A percentile compares a stretch with the other conserved stretches of the same genome.
phyloP scores from a whole-genome alignment of 2,797 vertebrate genomes.

The Decapterus maruadsi region DNA sequence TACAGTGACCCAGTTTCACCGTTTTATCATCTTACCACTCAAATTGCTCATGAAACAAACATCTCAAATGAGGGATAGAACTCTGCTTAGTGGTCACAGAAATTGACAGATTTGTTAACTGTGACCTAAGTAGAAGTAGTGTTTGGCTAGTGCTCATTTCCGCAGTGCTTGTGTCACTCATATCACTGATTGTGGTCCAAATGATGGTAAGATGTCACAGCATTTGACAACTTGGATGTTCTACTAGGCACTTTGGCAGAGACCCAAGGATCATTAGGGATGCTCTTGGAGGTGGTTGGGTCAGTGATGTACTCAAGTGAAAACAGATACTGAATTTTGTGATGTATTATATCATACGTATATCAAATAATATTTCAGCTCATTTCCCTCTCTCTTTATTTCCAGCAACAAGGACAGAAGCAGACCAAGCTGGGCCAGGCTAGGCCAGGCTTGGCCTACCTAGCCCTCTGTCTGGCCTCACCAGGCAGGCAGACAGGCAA shows the following conservation, averaged over 20 bases:
- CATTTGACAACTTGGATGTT: conserved; percentile 38
- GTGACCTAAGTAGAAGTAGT: not conserved
- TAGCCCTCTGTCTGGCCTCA: conserved; percentile 56
- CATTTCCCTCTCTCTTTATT: conserved; percentile 34
- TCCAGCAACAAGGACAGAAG: conserved; percentile 68
- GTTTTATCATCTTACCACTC: not conserved
- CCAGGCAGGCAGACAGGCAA: conserved; percentile 32
- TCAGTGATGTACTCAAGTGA: conserved; percentile 3
- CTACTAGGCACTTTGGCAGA: conserved; percentile 8
- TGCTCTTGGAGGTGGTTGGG: not conserved
- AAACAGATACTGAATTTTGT: conserved; percentile 16
- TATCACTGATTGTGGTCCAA: conserved; percentile 21
- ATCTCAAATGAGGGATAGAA: conserved; percentile 5
- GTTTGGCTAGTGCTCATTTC: conserved; percentile 32
- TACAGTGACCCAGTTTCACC: not conserved
- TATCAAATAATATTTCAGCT: conserved; percentile 9
- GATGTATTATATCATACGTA: too few species aligned
- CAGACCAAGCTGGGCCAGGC: conserved; percentile 56
- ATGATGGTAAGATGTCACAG: conserved; percentile 9
- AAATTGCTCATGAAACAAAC: conserved; percentile 18
- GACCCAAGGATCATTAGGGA: conserved; percentile 8
- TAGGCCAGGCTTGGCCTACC: conserved; percentile 56
- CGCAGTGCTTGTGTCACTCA: conserved; percentile 16
- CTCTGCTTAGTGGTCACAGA: not conserved
- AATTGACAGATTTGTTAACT: conserved; percentile 28